Percentiles rank a stretch among this genome's conserved stretches.
phyloP scores from a whole-genome alignment of 2,797 vertebrate genomes.

The Melanotaenia nigrans region DNA sequence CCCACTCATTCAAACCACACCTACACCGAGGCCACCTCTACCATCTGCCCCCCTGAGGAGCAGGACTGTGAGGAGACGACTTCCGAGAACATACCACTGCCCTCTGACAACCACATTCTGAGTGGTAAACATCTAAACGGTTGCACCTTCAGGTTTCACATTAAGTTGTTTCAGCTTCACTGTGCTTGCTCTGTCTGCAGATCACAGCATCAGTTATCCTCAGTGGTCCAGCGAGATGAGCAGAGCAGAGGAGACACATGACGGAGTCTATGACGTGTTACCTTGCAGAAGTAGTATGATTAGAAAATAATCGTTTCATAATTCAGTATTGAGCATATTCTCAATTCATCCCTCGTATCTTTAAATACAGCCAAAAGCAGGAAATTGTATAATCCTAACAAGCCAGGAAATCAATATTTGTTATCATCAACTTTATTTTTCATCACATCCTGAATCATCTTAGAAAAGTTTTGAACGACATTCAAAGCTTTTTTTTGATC shows the following conservation, averaged over 20 bases:
- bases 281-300: conserved; percentile 60
- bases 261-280: conserved; percentile 70
- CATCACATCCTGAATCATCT: too few species aligned
- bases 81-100: background rate
- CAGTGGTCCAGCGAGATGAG: background rate
- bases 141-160: background rate
- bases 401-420: too few species aligned
- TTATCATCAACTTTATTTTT: too few species aligned
- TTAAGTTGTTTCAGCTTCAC: background rate
- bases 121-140: conserved; percentile 14
- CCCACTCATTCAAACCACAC: conserved; percentile 6
- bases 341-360: background rate
- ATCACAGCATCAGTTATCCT: background rate
- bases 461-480: too few species aligned
- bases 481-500: too few species aligned
- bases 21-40: background rate
- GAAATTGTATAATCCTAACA: background rate
- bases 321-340: background rate
- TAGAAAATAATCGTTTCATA: background rate
- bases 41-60: background rate
- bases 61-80: background rate
- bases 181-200: conserved; percentile 42
- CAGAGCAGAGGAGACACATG: conserved; percentile 15
- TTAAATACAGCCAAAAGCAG: background rate
- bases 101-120: background rate